These are phyloP conservation scores for Ariopsis seemanni DNA, from an alignment of 2,113 vertebrate genomes.

Conservation along the genomic window DNA sequence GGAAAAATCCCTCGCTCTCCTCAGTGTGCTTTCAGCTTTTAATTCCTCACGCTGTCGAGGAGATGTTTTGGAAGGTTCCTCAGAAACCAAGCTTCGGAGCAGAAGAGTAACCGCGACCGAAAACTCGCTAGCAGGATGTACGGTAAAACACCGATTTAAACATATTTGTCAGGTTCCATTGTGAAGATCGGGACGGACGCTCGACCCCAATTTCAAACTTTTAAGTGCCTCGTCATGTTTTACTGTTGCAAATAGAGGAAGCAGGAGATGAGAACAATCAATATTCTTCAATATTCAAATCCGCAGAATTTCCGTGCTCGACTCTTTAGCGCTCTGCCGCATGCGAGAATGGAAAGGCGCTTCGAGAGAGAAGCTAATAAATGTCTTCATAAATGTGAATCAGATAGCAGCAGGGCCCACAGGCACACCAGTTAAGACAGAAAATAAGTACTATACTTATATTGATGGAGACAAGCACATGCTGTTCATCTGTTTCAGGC, in stretches of 20 bases:
- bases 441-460: conserved; percentile 18
- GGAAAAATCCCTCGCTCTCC: neutral
- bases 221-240: neutral
- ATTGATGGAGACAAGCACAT: conserved; percentile 19
- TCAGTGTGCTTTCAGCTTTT: conserved; percentile 2
- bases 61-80: neutral
- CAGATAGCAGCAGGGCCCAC: conserved; percentile 7
- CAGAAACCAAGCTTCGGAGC: neutral
- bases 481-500: conserved; percentile 35
- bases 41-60: neutral
- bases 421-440: conserved; percentile 5
- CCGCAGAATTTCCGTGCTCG: conserved; percentile 16
- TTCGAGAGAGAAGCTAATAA: conserved; percentile 22
- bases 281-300: conserved; percentile 26
- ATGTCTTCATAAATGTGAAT: conserved; percentile 28
- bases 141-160: neutral
- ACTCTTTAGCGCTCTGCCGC: neutral
- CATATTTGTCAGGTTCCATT: neutral
- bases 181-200: neutral
- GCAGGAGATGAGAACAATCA: conserved; percentile 22
- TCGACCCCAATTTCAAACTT: neutral
- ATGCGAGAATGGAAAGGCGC: neutral
- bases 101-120: neutral
- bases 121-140: neutral
- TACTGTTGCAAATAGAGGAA: neutral